Base-by-base conservation (phyloP, 2,888 invertebrate genomes). In the Drosophila neoperkinsi region DNA sequence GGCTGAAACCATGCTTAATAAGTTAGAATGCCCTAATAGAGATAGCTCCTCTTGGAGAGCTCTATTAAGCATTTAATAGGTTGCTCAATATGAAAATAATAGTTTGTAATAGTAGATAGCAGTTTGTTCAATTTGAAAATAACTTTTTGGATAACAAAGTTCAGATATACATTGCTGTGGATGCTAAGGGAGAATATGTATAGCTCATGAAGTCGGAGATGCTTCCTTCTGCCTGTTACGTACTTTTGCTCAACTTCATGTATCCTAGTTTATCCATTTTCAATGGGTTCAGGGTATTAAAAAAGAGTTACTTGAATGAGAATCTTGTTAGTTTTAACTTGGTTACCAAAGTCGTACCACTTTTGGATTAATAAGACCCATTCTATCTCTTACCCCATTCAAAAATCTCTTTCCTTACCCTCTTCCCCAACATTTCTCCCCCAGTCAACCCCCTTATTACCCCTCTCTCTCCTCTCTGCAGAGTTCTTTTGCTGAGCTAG, bases 341-440 rank as follows among this genome's bases (percentile, higher is more conserved):
- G 28, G 9, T 28, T 5, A 5, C 7, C 6, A 16, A 49, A 49
- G 9, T 5, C 9, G 9, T 21, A 38, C 31, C 25, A 2, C 13
- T 16, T n/a, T 34, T 11, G 0, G 4, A n/a, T 11, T 41, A 57
- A 55, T 25, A 31, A 49, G 46, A 71, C 71, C 51, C 18, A 43
- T 68, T 52, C 13, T 7, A 25, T 25, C 38, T 18, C n/a, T 50
- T 77, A 33, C 60, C 61, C 73, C 74, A 81, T 77, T 81, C 69
- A 73, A 63, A 73, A 30, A 34, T 61, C 25, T 25, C 30, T 25
- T 28, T 36, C 41, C 16, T 21, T 5, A 56, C 16, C 13, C 28
- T 18, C 25, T 18, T 4, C 30, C 5, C 18, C 9, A 46, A 25
- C 5, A 30, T n/a, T 9, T 2, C 9, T 9, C 1, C 7, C 25